Evolutionary conservation across 2,888 invertebrate genomes (phyloP).

Genomic region (Chouioia cunea): DNA sequence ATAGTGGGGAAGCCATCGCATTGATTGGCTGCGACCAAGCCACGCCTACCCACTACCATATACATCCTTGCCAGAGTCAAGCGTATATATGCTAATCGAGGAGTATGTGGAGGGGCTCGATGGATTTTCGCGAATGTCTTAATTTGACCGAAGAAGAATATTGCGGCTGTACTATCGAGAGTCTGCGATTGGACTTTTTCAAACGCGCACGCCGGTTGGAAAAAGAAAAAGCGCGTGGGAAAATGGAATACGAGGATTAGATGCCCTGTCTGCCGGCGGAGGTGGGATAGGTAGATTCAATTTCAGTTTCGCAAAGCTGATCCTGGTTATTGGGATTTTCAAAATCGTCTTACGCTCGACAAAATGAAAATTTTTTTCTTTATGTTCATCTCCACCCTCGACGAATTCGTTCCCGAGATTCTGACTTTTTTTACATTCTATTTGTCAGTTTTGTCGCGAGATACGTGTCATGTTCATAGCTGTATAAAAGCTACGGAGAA

Average conservation of each 20-base stretch:
- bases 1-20: conserved; percentile 59
- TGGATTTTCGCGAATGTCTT: conserved; percentile 54
- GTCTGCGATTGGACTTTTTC: conserved; percentile 7
- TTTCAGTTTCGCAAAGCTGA: conserved; percentile 26
- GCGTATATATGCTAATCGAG: conserved; percentile 51
- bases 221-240: conserved; percentile 6
- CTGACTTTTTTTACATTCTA: too few relatives aligned
- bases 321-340: conserved; percentile 33
- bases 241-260: conserved; percentile 23
- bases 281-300: conserved; percentile 29
- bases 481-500: too few relatives aligned
- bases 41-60: conserved; percentile 52
- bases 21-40: conserved; percentile 61
- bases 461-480: too few relatives aligned
- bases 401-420: too few relatives aligned
- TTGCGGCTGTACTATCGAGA: neutral
- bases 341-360: conserved; percentile 13
- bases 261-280: too few relatives aligned
- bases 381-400: too few relatives aligned
- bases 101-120: conserved; percentile 25
- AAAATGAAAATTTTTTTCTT: too few relatives aligned
- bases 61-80: conserved; percentile 20
- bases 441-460: too few relatives aligned
- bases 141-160: conserved; percentile 43
- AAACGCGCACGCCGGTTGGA: too few relatives aligned